Percentiles rank a stretch among this genome's conserved stretches.
Conservation (phyloP, 2,888 invertebrate species). For the Merodon equestris region DNA sequence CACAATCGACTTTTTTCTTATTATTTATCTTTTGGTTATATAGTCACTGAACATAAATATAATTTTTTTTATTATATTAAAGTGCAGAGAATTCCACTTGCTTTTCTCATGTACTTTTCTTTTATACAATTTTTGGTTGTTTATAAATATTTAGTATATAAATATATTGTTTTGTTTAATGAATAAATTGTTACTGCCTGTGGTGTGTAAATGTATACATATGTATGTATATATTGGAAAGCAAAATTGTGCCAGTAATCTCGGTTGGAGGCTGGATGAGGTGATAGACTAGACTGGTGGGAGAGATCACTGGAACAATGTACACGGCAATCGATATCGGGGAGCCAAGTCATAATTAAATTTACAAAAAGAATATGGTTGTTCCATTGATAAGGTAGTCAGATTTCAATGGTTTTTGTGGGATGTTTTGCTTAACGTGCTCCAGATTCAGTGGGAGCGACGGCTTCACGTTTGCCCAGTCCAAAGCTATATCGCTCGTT, state of each 20-base stretch:
- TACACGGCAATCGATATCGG: conserved; percentile 61
- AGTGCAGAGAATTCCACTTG: conserved; percentile 55
- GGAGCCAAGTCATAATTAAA: conserved; percentile 55
- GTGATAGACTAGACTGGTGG: conserved; percentile 23
- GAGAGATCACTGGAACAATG: conserved; percentile 52
- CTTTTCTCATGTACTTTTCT: conserved; percentile 36
- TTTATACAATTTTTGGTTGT: conserved; percentile 49
- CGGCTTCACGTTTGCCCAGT: conserved; percentile 81
- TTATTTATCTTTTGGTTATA: conserved; percentile 21
- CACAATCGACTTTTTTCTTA: conserved; percentile 13
- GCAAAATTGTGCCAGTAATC: conserved; percentile 48
- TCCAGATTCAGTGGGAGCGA: conserved; percentile 19
- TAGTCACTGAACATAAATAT: conserved; percentile 41
- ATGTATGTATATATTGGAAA: no score
- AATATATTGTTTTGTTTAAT: conserved; percentile 56
- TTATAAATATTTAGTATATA: conserved; percentile 39
- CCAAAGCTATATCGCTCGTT: conserved; percentile 82
- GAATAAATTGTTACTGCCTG: conserved; percentile 63
- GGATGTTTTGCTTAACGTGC: conserved; percentile 42
- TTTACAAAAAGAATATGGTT: conserved; percentile 39
- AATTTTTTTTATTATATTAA: conserved; percentile 40
- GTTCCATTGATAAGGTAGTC: conserved; percentile 21
- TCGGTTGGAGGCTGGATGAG: conserved; percentile 34
- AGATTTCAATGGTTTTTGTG: conserved; percentile 15
- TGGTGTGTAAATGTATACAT: conserved; percentile 51